A percentile compares a stretch with the other conserved stretches of the same genome.
These are phyloP conservation scores for Atethmia centrago DNA, from an alignment of 2,888 invertebrate genomes.

Conservation along the genomic window DNA sequence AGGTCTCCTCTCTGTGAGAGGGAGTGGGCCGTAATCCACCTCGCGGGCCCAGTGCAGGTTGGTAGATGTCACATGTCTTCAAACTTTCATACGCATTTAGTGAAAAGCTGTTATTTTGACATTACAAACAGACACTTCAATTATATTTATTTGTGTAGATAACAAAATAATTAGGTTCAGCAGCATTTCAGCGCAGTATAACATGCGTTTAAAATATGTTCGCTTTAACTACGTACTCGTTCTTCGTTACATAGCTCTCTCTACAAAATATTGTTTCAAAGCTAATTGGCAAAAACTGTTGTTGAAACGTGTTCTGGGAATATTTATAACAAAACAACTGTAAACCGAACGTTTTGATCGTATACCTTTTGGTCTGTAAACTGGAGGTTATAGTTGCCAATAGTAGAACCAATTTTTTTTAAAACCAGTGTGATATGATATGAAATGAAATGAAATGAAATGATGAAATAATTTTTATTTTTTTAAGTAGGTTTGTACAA, in stretches of 20 bases:
- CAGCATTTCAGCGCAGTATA: not conserved
- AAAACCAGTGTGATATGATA: too few relatives aligned
- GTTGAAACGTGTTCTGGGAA: slow-evolving; percentile 23
- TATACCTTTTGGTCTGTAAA: not conserved
- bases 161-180: slow-evolving; percentile 5
- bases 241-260: not conserved
- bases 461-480: too few relatives aligned
- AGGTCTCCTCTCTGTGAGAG: too few relatives aligned
- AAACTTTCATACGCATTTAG: too few relatives aligned
- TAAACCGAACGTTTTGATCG: slow-evolving; percentile 3
- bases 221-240: not conserved
- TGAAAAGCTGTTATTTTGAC: too few relatives aligned
- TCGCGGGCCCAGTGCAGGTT: too few relatives aligned
- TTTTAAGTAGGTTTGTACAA: too few relatives aligned
- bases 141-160: too few relatives aligned
- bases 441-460: too few relatives aligned
- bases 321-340: slow-evolving; percentile 10
- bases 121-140: too few relatives aligned
- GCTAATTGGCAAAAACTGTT: slow-evolving; percentile 42
- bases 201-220: slow-evolving; percentile 11
- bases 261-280: slow-evolving; percentile 37
- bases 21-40: too few relatives aligned
- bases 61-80: too few relatives aligned
- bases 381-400: not conserved
- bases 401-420: not conserved